Percentiles rank a stretch among this genome's conserved stretches.
These are phyloP conservation scores for Apogon talboti DNA, from an alignment of 2,797 vertebrate species.

Conservation along the genomic window DNA sequence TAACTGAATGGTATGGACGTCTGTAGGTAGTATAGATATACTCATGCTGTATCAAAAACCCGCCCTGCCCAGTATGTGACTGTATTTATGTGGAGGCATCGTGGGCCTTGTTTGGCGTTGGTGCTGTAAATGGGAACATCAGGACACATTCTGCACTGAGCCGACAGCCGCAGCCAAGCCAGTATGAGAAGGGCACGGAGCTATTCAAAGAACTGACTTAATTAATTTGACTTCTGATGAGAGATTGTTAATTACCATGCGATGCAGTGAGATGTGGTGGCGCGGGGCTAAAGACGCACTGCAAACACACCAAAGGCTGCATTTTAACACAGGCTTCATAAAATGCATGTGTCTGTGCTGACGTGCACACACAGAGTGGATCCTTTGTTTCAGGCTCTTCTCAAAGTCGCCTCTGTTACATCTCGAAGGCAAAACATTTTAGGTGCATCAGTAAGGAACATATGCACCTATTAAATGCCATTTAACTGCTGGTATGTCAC, in stretches of 20 bases:
- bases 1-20: too few species aligned
- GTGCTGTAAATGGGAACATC: conserved; percentile 35
- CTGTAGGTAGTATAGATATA: too few species aligned
- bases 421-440: too few species aligned
- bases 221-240: conserved; percentile 73
- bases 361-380: conserved; percentile 12
- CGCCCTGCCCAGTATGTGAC: too few species aligned
- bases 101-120: conserved; percentile 34
- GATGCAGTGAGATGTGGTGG: conserved; percentile 30
- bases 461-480: too few species aligned
- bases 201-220: conserved; percentile 70
- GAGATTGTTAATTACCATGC: conserved; percentile 69
- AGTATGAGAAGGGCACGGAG: conserved; percentile 40
- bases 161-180: conserved; percentile 64
- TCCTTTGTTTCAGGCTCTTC: neutral
- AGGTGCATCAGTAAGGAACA: too few species aligned
- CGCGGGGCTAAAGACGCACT: conserved; percentile 23
- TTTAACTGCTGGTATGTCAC: too few species aligned
- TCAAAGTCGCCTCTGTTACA: neutral
- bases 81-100: neutral
- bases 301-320: conserved; percentile 24
- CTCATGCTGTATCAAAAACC: conserved; percentile 5
- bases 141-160: conserved; percentile 70
- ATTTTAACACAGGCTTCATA: conserved; percentile 2
- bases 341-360: conserved; percentile 9